Evolutionary conservation across 2,113 vertebrate genomes (phyloP), one percentile per base, ranked within the genome.

Genomic region (Calidris pygmaea): DNA sequence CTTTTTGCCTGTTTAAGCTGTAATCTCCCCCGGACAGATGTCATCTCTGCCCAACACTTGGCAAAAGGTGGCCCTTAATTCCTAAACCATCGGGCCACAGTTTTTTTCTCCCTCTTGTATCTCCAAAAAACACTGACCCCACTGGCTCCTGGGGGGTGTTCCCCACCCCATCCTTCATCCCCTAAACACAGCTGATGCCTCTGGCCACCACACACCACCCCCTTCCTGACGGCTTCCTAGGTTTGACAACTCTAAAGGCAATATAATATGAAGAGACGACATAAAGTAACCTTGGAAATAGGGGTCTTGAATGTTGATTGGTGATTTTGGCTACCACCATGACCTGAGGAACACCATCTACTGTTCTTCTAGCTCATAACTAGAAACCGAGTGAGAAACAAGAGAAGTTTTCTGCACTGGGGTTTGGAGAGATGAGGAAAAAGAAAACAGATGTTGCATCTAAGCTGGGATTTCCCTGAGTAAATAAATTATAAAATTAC

Each of bases 401-500:
- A 94, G 65, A 93, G 71, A 55, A 35, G 20, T 58, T 45, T 79
- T 88, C 35, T 48, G 56, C 62, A 9, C 27, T 91, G 84, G 43
- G 56, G 16, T 48, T 94, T 93, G 70, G 53, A 82, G 60, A 48
- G 60, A 85, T 58, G 13, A 87, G 29, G 35, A 26, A 75, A 82
- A 91, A 62, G 60, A 96, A 85, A 95, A 95, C 91, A 93, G 88
- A 95, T 96, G 81, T 78, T 88, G 65, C 60, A 48, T 87, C 81
- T 76, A 74, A 71, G 47, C 60, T 94, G 91, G 87, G 85, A 95
- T 96, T 96, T 97, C 93, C 91, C 90, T 68, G 74, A 95, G 94
- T 96, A 97, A 97, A 97, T 97, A 97, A 96, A 98, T 97, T 91
- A 89, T 74, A 93, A 96, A 97, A 98, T 97, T 97, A 83, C n/a